Base-by-base conservation (phyloP, 2,797 vertebrate genomes). In the Clarias platycephalus region DNA sequence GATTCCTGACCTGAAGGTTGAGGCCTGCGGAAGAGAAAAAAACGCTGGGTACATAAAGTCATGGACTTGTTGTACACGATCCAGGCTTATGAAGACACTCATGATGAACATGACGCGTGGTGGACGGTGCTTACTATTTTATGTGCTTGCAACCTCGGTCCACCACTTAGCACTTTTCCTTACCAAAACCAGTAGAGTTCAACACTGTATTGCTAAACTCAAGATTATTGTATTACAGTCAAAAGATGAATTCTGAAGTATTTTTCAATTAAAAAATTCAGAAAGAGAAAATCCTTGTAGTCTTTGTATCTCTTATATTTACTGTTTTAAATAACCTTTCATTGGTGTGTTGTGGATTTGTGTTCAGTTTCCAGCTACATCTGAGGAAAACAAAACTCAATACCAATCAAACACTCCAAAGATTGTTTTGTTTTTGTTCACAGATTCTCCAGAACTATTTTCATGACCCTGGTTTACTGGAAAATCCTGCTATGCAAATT, bases 181-280 rank as follows among this genome's bases (percentile, higher is more conserved):
- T 90, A 88, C 90, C 90, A 83, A 84, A 89, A 87, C 91, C 89
- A 89, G 86, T 90, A 91, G 88, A 90, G 86, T 92, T 90, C 83
- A 76, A 92, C 91, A 93, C 91, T 94, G 93, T 93, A 92, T 85
- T 91, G 83, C 88, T 86, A 88, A 91, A 86, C 83, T 85, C 89
- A 91, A 66, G 89, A 91, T 89, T 91, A 87, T 92, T 94, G 92
- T 93, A 92, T 89, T 85, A 88, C 92, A 90, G 89, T 88, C 88
- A 91, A 93, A 92, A 88, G 24, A 86, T 86, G 68, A 86, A 88
- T 87, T 89, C 83, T 87, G 88, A 94, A 94, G 91, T 94, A 93
- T 94, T 94, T 94, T 95, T 94, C 86, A 92, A 94, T 93, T 93
- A 93, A 95, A 94, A 72, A 86, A 84, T 87, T 87, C 86, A 92